Evolutionary conservation across 64 coral and sea anemone genomes (phyloP).

Genomic region (Catalaphyllia jardinei): DNA sequence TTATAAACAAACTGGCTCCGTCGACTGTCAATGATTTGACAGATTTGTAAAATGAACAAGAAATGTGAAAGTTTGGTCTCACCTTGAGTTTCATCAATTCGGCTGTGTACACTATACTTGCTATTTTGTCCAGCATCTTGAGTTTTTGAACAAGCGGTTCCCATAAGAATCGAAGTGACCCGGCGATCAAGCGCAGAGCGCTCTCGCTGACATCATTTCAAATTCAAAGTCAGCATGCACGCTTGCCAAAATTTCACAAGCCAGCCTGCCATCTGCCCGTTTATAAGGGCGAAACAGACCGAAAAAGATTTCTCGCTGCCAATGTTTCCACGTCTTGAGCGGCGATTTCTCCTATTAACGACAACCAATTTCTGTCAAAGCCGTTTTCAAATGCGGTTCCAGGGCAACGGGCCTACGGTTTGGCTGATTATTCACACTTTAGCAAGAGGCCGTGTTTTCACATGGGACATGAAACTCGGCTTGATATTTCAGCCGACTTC

Average conservation of each 20-base stretch:
- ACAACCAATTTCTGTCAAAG: neutral
- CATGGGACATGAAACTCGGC: neutral
- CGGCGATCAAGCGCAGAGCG: neutral
- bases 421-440: neutral
- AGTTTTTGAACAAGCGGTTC: neutral
- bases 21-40: neutral
- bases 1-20: slow-evolving; percentile 28
- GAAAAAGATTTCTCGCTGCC: neutral
- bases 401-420: neutral
- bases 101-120: neutral
- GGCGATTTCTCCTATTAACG: neutral
- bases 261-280: neutral
- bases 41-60: slow-evolving; percentile 2
- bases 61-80: neutral
- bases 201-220: neutral
- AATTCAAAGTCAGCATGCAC: neutral
- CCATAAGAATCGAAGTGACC: neutral
- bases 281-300: too few relatives aligned
- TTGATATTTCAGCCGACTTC: slow-evolving; percentile 21
- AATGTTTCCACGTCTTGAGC: neutral
- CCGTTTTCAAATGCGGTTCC: neutral
- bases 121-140: neutral
- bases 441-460: neutral
- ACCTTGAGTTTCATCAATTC: neutral
- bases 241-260: neutral